Evolutionary conservation across 2,888 invertebrate genomes (phyloP), one percentile per base, ranked within the genome.

Genomic region (Sarcophaga subvicina): DNA sequence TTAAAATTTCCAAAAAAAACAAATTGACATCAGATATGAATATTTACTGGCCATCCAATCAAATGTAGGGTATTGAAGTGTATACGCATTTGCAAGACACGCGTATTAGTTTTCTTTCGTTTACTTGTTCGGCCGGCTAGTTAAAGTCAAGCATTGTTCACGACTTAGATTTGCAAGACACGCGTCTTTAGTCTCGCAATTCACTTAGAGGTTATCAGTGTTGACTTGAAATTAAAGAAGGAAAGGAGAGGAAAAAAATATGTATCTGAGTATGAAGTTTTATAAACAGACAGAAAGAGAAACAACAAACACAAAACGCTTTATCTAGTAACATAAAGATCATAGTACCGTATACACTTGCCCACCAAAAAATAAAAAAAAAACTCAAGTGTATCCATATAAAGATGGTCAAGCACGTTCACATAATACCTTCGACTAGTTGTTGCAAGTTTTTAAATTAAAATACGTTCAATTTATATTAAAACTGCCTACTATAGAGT

Each of bases 131-230:
- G 8, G 37, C 3, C 49, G 71, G 59, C 64, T 75, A 69, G 69
- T 70, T 84, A 64, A 84, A 84, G 75, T 67, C 54, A 71, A 77
- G 73, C 12, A 47, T 64, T 17, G 20, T 27, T 67, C 17, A 54
- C 54, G 54, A 54, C 14, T 54, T 14, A 54, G 37, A 76, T 80
- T 80, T 67, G 80, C 80, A 87, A 25, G 25, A 79, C 88, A 83
- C 85, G 87, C 85, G 88, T 76, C 75, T 67, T 70, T 71, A 87
- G 87, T 88, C 87, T 87, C 88, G 76, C 87, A 88, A 88, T 88
- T 88, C 80, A 85, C 71, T 88, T 88, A 88, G 60, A 80, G 72
- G 47, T 71, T 78, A 81, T 81, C 72, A 82, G 67, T 64, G 64
- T 79, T 70, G 37, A 47, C 64, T 75, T 47, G 73, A 75, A 66